Evolutionary conservation across 2,797 vertebrate species (phyloP), one percentile per base, ranked within the genome.

Genomic region (Enoplosus armatus): DNA sequence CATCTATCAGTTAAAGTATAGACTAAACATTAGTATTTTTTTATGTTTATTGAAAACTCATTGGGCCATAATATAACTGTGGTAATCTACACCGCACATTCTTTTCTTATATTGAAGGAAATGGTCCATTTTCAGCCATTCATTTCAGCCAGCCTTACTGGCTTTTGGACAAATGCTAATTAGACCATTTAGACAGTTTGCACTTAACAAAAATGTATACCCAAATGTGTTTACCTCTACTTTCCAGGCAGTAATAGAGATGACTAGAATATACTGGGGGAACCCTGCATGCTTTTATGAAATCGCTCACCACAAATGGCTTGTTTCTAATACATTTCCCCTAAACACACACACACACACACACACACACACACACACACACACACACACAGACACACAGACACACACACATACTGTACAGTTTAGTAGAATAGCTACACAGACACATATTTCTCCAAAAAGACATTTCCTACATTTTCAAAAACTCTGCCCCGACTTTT

Each of bases 111-210:
- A 37, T 31, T 56, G 20, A 64, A 31, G 41, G 24, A 53, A 65
- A 51, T 9, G 12, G 33, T 20, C 45, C 16, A 35, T 66, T 78
- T 65, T 26, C 22, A 61, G 33, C 9, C 53, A 59, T 35, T 47
- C 2, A 66, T 47, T 55, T 65, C 22, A 55, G 33, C 39, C 20
- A 39, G 15, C 8, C 8, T 55, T 41, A 33, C 6, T 22, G 24
- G 43, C n/a, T 55, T 75, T 60, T 43, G 48, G 45, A 68, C 50
- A 72, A 78, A 53, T 60, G 45, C 33, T 82, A 56, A 76, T 72
- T 55, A 61, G 39, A 41, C 29, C 71, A 65, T 69, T 82, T 50
- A 14, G 53, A 72, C 39, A 41, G 35, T 78, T 68, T 67, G 43
- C 51, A 48, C 60, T 60, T 41, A 22, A 63, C 48, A 33, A 56